Percentiles rank a stretch among this genome's conserved stretches.
phyloP scores from a whole-genome alignment of 2,888 invertebrate species.

The Rhagonycha lutea region DNA sequence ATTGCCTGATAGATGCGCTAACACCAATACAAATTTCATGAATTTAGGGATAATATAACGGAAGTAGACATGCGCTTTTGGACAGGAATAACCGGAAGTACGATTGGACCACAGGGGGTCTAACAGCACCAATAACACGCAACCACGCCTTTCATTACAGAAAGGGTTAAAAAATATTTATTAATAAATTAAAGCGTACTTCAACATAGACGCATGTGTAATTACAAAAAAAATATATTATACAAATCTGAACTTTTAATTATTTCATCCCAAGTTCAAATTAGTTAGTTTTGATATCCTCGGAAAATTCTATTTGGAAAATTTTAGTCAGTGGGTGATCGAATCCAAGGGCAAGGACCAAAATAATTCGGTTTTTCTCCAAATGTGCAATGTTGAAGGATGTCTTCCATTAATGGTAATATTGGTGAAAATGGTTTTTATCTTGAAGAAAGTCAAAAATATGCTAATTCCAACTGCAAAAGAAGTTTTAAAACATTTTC shows the following conservation, averaged over 20 bases:
- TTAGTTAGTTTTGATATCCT: no score
- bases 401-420: no score
- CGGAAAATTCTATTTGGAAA: no score
- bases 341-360: no score
- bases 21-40: background rate
- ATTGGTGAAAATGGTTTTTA: no score
- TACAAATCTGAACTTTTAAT: background rate
- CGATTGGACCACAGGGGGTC: conserved; percentile 57
- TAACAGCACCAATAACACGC: conserved; percentile 52
- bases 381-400: no score
- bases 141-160: conserved; percentile 48
- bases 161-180: conserved; percentile 10
- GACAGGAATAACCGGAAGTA: conserved; percentile 51
- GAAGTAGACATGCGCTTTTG: conserved; percentile 42
- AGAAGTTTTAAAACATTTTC: no score
- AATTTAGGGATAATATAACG: conserved; percentile 8
- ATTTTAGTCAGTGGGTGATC: no score
- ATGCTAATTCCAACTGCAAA: no score
- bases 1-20: background rate
- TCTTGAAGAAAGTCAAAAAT: no score
- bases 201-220: background rate
- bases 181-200: background rate
- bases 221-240: background rate
- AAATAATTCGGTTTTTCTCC: no score
- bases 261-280: background rate